These are phyloP conservation scores for Oryzias woworae DNA, from an alignment of 2,113 vertebrate genomes.

Conservation along the genomic window DNA sequence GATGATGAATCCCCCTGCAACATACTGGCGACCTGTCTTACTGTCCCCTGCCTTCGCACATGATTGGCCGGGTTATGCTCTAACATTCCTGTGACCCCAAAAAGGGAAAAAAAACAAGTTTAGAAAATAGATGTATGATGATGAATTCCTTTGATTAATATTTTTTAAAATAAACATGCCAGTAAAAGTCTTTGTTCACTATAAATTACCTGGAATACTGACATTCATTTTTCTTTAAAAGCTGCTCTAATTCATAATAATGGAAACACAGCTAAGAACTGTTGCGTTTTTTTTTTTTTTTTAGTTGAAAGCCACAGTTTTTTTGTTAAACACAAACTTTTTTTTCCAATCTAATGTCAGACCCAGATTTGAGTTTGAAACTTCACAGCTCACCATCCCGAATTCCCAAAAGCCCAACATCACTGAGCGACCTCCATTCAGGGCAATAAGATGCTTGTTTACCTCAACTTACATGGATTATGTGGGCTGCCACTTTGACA, in stretches of 20 bases:
- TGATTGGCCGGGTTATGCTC: too few relatives aligned
- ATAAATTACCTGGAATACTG: too few relatives aligned
- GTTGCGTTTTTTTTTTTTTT: constrained; percentile 3
- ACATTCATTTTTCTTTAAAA: too few relatives aligned
- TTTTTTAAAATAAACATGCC: too few relatives aligned
- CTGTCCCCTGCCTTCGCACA: too few relatives aligned
- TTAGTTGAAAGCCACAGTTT: not conserved
- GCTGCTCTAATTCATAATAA: not conserved
- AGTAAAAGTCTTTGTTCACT: too few relatives aligned
- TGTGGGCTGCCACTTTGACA: constrained; percentile 35
- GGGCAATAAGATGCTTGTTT: constrained; percentile 49
- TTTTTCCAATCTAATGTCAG: constrained; percentile 12
- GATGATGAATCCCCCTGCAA: too few relatives aligned
- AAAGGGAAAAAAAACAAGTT: too few relatives aligned
- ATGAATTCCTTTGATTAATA: too few relatives aligned
- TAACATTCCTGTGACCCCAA: too few relatives aligned
- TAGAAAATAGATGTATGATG: too few relatives aligned
- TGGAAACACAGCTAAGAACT: not conserved
- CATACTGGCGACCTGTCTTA: too few relatives aligned
- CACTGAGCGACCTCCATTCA: constrained; percentile 3
- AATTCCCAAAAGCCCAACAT: constrained; percentile 2
- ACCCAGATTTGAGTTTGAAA: constrained; percentile 25
- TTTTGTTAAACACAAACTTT: constrained; percentile 9
- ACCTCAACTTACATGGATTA: constrained; percentile 43
- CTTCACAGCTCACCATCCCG: constrained; percentile 23